Evolutionary conservation across 1,140 invertebrate species (phyloP).

Genomic region (Saccostrea echinata): DNA sequence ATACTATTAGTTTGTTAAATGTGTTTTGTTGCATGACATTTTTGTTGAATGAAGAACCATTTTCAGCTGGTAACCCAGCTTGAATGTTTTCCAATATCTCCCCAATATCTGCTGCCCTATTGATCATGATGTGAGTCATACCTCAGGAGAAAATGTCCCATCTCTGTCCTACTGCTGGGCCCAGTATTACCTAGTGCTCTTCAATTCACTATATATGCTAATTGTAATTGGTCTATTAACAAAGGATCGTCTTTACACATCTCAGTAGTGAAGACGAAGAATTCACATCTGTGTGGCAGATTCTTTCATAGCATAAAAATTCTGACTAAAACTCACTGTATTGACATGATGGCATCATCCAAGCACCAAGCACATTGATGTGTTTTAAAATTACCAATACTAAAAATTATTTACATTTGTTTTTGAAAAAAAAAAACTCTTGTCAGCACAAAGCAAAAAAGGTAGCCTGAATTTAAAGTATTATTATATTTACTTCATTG

Average conservation of each 20-base stretch:
- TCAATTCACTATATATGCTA: neutral
- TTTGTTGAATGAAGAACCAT: neutral
- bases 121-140: neutral
- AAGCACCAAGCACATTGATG: too few relatives aligned
- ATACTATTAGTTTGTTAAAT: neutral
- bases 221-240: slow-evolving; percentile 14
- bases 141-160: neutral
- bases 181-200: neutral
- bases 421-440: too few relatives aligned
- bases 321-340: too few relatives aligned
- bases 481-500: too few relatives aligned
- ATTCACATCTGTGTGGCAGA: too few relatives aligned
- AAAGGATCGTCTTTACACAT: neutral
- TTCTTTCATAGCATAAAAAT: too few relatives aligned
- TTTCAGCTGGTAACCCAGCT: neutral
- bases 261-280: too few relatives aligned
- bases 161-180: neutral
- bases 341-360: too few relatives aligned
- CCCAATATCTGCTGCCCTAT: neutral
- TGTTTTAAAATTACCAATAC: too few relatives aligned
- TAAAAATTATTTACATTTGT: too few relatives aligned
- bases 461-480: too few relatives aligned
- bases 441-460: too few relatives aligned
- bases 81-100: neutral
- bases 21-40: neutral